A percentile compares a stretch with the other conserved stretches of the same genome.
Conservation (phyloP, 1,140 invertebrate genomes). For the Kradibia gibbosae region DNA sequence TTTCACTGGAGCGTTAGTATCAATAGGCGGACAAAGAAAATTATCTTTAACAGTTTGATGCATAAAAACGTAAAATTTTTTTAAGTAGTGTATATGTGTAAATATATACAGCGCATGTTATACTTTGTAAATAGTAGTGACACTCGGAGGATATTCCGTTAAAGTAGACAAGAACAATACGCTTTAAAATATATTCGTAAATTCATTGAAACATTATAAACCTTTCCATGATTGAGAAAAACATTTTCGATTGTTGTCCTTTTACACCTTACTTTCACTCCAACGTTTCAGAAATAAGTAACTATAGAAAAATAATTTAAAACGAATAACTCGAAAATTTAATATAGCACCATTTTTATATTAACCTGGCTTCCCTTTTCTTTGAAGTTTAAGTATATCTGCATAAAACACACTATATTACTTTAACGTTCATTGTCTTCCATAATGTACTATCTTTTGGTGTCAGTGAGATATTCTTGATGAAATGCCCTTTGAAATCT, state of each 20-base stretch:
- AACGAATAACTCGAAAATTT: neutral
- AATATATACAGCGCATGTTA: no score
- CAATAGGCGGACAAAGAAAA: no score
- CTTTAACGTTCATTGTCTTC: neutral
- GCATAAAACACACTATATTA: neutral
- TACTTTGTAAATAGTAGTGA: no score
- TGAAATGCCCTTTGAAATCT: slow-evolving; percentile 1
- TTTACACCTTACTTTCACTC: neutral
- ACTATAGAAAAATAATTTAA: no score
- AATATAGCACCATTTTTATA: slow-evolving; percentile 26
- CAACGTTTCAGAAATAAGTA: no score
- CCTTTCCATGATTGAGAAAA: neutral
- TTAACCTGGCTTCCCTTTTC: neutral
- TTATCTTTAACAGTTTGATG: no score
- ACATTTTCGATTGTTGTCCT: neutral
- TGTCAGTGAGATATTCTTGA: neutral
- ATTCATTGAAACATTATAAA: neutral
- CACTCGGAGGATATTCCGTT: no score
- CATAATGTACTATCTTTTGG: neutral
- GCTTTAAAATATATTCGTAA: neutral
- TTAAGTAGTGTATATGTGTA: no score
- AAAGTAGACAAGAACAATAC: neutral
- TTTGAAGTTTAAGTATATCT: neutral
- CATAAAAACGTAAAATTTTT: no score
- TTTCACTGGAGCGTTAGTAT: no score